Base-by-base conservation (phyloP, 2,797 vertebrate species). In the Jordanella pulchra region DNA sequence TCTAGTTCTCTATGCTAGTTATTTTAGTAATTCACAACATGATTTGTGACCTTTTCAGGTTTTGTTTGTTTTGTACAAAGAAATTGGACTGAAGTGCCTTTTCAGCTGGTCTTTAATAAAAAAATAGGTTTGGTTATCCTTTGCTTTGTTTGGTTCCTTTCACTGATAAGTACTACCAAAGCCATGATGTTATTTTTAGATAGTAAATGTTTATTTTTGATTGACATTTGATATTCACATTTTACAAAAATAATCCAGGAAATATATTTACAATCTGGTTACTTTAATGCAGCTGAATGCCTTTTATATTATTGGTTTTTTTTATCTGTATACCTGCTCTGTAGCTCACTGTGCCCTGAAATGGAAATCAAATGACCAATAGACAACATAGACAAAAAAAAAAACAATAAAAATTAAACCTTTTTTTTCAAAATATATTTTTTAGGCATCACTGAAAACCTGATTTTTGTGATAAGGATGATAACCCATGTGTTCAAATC, bases 241-340 rank as follows among this genome's bases (percentile, higher is more conserved):
- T 85, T 87, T 87, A 89, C 82, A 91, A 92, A 91, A 90, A 90
- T 89, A 91, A 86, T 89, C 74, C 83, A 85, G 74, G 56, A 86
- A 76, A 89, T 78, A 65, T 79, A 80, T 87, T 69, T 87, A 89
- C 81, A 89, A 87, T 88, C 82, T 85, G 82, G 80, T 89, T 88
- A 85, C 25, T 69, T 72, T 61, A 64, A 87, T 84, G 86, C 71
- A 87, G 81, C 81, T 65, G 67, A 82, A 85, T 77, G 60, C 50
- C 84, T 87, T 75, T 54, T 42, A 80, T 75, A 77, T 80, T 67
- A 77, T 15, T 76, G 76, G 78, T 72, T 54, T 84, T 30, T 47
- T 76, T 80, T 69, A 64, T 80, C 13, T 47, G 14, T 4, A 30
- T 27, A 76, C 30, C 42, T 76, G 42, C 69, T 28, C 32, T 54